Evolutionary conservation across 2,888 invertebrate genomes (phyloP).

Genomic region (Xylophagus ater): DNA sequence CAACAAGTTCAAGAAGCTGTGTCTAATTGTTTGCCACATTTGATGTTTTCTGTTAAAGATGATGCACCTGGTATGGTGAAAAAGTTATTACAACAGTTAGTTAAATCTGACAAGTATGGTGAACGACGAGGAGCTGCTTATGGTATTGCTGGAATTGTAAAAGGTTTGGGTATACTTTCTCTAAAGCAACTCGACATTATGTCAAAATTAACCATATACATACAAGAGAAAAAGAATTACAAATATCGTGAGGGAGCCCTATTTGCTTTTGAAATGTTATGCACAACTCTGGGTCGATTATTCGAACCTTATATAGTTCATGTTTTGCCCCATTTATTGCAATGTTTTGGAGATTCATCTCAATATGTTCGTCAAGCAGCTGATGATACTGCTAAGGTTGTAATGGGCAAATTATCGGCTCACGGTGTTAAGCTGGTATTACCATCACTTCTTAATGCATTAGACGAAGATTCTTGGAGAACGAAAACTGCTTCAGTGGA

Average conservation of each 20-base stretch:
- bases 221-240: constrained; percentile 94
- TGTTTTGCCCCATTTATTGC: constrained; percentile 84
- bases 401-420: constrained; percentile 88
- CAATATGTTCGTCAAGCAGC: constrained; percentile 93
- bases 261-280: constrained; percentile 95
- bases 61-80: constrained; percentile 82
- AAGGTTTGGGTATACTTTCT: constrained; percentile 92
- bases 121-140: constrained; percentile 83
- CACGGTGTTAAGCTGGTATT: constrained; percentile 97
- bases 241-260: constrained; percentile 90
- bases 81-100: constrained; percentile 71
- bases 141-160: constrained; percentile 91
- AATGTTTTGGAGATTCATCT: constrained; percentile 92
- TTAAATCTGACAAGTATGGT: constrained; percentile 87
- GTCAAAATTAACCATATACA: constrained; percentile 82
- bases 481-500: constrained; percentile 96
- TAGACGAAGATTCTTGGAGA: constrained; percentile 97
- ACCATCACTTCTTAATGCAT: constrained; percentile 81
- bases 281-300: constrained; percentile 75
- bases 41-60: constrained; percentile 85
- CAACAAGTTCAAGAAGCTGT: constrained; percentile 98
- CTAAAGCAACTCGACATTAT: constrained; percentile 93
- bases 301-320: constrained; percentile 99
- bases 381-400: constrained; percentile 91
- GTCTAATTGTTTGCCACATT: constrained; percentile 86